Base-by-base conservation (phyloP, 2,797 vertebrate species). In the Argya squamiceps region DNA sequence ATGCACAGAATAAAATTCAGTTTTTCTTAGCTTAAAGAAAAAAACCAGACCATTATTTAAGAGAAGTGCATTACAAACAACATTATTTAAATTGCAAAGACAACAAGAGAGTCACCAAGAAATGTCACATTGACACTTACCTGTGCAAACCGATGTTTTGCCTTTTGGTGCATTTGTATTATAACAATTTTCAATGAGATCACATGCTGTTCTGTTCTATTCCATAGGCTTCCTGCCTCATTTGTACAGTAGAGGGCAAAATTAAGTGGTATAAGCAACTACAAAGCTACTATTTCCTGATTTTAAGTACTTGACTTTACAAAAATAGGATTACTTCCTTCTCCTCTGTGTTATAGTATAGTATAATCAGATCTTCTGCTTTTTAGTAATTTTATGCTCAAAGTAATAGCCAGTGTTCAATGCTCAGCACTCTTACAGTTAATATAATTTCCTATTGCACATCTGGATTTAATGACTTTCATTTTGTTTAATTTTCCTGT, bases 401-500 rank as follows among this genome's bases (percentile, higher is more conserved):
- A 83, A 91, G 36, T 70, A 85, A 49, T 64, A 84, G 68, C n/a
- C 49, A 69, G 0, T 71, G 43, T 80, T 89, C 70, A 41, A n/a
- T 64, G 56, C 71, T 84, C 78, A 64, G 78, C 23, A 9, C 46
- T 89, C 32, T 43, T 65, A 56, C 10, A 16, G 60, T 93, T 94
- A 89, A 64, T 75, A 46, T 10, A 1, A 14, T 77, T 94, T 86
- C 71, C 53, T 62, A 12, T 34, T 89, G 21, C 58, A 92, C 88
- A 84, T 96, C 79, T 91, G 92, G 74, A 90, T 93, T 78, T 65
- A 93, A 95, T 92, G 32, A 64, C 62, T 68, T 79, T 39, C 59
- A 18, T 89, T 92, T 85, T 88, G 36, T 92, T 94, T 79, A 11
- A 63, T 93, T 95, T 91, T 68, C 53, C 75, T 84, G 55, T 97